Conservation (phyloP, 2,113 vertebrate genomes). For the Lophura nycthemera region DNA sequence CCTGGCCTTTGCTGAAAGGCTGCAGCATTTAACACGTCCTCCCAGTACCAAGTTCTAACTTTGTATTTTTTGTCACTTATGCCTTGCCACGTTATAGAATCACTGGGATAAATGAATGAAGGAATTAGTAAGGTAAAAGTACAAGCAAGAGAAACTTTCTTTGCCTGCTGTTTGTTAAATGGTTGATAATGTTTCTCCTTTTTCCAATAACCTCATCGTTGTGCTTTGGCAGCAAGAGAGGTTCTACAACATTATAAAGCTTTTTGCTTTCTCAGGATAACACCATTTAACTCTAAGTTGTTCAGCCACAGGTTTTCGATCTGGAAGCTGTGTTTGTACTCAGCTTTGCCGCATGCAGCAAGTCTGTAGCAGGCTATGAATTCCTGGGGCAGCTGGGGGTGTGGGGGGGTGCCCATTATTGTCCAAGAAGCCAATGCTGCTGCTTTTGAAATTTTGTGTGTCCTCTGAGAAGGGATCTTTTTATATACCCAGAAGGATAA, state of each 20-base stretch:
- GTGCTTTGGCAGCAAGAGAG: background rate
- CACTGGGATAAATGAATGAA: background rate
- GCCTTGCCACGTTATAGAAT: background rate
- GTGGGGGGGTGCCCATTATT: background rate
- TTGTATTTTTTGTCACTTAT: background rate
- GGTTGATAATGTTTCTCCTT: background rate
- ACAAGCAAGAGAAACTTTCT: background rate
- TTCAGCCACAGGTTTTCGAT: background rate
- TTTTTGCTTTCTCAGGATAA: constrained; percentile 4
- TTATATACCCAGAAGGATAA: background rate
- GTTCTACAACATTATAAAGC: background rate
- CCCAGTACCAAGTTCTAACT: background rate
- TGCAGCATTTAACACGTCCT: background rate
- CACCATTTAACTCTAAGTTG: background rate
- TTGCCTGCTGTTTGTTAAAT: background rate
- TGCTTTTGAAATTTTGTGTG: background rate
- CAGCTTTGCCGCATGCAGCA: background rate
- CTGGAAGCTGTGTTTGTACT: background rate
- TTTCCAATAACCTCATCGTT: background rate
- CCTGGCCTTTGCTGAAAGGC: background rate
- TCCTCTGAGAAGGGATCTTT: constrained; percentile 7
- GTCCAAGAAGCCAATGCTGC: background rate
- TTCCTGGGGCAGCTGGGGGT: background rate
- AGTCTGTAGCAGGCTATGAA: background rate
- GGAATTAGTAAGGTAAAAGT: background rate